These are phyloP conservation scores for Stomatorhinus walkeri DNA, from an alignment of 2,797 vertebrate species.

Conservation along the genomic window DNA sequence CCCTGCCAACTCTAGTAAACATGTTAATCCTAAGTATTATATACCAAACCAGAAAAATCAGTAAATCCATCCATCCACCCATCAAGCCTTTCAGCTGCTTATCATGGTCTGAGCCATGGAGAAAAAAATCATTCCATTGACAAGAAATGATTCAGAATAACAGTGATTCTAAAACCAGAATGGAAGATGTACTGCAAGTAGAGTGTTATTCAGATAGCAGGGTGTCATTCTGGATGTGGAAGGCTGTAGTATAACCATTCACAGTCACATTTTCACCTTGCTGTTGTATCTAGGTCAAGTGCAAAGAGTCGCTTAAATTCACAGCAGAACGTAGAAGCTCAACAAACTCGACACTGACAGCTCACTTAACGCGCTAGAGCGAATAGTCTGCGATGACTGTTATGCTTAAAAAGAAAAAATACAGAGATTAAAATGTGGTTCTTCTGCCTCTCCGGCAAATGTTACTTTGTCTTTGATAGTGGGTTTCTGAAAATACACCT, in stretches of 20 bases:
- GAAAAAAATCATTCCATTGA: not conserved
- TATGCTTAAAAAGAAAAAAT: not conserved
- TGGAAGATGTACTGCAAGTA: not conserved
- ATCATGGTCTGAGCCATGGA: not conserved
- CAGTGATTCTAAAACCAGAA: not conserved
- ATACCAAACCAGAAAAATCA: not conserved
- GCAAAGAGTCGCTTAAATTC: slow-evolving; percentile 3
- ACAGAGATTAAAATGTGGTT: not conserved
- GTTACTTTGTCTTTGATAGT: not conserved
- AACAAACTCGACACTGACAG: not conserved
- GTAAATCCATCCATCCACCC: not conserved
- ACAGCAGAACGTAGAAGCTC: not conserved
- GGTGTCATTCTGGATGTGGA: not conserved
- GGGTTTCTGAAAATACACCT: not conserved
- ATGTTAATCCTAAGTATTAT: not conserved
- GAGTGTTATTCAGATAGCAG: not conserved
- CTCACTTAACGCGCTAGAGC: not conserved
- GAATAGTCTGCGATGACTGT: not conserved
- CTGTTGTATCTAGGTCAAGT: not conserved
- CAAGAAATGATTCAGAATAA: not conserved
- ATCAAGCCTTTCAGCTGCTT: not conserved
- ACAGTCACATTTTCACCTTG: not conserved
- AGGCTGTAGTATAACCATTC: not conserved
- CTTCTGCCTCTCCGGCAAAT: not conserved
- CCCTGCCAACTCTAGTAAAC: not conserved